Base-by-base conservation (phyloP, 2,888 invertebrate genomes). In the Euspilapteryx auroguttella region DNA sequence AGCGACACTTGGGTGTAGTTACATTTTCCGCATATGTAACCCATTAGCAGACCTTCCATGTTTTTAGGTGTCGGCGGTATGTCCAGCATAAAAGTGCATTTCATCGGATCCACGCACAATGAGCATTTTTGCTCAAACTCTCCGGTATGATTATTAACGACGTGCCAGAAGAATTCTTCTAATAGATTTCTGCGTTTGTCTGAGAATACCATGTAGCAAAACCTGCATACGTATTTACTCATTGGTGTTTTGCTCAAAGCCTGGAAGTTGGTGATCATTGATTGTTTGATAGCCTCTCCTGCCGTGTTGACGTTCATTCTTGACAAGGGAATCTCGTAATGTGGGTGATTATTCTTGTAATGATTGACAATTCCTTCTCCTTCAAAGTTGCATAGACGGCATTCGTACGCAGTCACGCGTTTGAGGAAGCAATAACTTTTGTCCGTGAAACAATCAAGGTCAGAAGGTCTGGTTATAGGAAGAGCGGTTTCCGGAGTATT, bases 61-160 rank as follows among this genome's bases (percentile, higher is more conserved):
- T 62, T 53, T 41, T 57, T 58, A 1, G 71, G 73, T 4, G 68
- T 65, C 4, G 66, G 52, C 6, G 75, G 75, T 30, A 73, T 64
- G 34, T 69, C 63, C 24, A 68, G 44, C 35, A 50, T 49, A 28
- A 56, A 58, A 2, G 58, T 42, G 45, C 69, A 49, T 39, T 45
- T 40, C 37, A 54, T 47, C 34, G 54, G 42, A 29, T 55, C 49
- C 2, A 54, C 40, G 38, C 90, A 91, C 25, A 64, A 57, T 1
- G 77, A 76, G 50, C 90, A 91, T 12, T 65, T 52, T 34, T 80
- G 83, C 30, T 83, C 75, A 40, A 83, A 87, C 56, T 92, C 91
- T 0, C 91, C 91, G 0, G 90, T 91, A 34, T 92, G 92, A 25
- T 63, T 77, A 12, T 82, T 68, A 2, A 71, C 80, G 22, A 88